Evolutionary conservation across 2,113 vertebrate species (phyloP).

Genomic region (Rhea pennata): DNA sequence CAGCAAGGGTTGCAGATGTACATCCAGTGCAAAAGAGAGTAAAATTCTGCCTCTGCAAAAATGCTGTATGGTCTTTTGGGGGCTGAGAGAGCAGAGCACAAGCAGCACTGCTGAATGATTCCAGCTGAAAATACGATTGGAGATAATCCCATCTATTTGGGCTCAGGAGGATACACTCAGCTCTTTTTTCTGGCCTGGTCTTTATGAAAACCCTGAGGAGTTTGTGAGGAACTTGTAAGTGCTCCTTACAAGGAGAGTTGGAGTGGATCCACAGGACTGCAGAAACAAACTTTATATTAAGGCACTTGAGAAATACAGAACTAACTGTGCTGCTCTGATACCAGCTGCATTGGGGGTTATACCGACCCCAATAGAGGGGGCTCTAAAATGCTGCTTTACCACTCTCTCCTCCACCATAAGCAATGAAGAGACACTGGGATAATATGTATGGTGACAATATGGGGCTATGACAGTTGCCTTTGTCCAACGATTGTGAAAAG

Average conservation of each 20-base stretch:
- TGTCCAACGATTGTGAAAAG: neutral
- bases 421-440: neutral
- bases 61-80: neutral
- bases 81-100: neutral
- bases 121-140: neutral
- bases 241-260: neutral
- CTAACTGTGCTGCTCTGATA: neutral
- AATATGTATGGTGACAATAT: rapidly evolving
- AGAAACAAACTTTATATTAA: neutral
- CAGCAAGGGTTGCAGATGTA: neutral
- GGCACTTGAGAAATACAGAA: neutral
- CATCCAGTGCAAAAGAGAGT: neutral
- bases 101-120: neutral
- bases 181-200: neutral
- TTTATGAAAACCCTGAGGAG: neutral
- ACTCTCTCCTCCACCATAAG: neutral
- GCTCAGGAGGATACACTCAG: neutral
- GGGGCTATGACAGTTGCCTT: neutral
- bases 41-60: neutral
- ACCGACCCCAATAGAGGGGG: rapidly evolving
- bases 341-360: neutral
- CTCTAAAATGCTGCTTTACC: neutral
- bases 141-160: rapidly evolving
- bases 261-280: neutral
- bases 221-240: neutral